phyloP scores from a whole-genome alignment of 2,797 vertebrate genomes.

The Amblyraja radiata region DNA sequence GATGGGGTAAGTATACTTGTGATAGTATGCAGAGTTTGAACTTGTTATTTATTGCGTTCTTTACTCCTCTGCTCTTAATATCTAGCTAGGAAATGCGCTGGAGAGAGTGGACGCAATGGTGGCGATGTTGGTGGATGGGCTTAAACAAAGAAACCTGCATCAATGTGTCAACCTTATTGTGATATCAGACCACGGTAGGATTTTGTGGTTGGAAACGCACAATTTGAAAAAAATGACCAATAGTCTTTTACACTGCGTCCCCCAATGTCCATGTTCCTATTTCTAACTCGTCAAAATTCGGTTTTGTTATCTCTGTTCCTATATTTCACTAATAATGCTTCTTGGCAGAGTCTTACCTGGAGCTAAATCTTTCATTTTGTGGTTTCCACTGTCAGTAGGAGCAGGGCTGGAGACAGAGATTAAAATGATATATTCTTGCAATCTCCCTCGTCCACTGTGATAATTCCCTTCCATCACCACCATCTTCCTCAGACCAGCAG shows the following conservation, averaged over 20 bases:
- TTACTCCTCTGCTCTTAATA: neutral
- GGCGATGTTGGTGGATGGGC: slow-evolving; percentile 79
- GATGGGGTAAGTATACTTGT: neutral
- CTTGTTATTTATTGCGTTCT: neutral
- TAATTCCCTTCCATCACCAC: no score
- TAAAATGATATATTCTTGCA: neutral
- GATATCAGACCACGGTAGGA: slow-evolving; percentile 88
- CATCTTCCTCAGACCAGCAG: neutral
- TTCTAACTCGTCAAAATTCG: neutral
- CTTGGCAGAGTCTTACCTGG: neutral
- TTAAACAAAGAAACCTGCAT: slow-evolving; percentile 70
- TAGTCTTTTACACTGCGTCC: neutral
- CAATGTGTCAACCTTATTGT: slow-evolving; percentile 80
- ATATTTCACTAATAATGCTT: neutral
- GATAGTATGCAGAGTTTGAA: neutral
- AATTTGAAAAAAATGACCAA: neutral
- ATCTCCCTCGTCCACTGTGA: neutral
- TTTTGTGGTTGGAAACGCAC: neutral
- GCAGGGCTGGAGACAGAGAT: neutral
- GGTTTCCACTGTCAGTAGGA: neutral
- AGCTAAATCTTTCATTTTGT: neutral
- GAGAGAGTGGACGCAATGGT: slow-evolving; percentile 70
- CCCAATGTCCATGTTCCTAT: neutral
- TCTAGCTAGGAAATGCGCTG: slow-evolving; percentile 74
- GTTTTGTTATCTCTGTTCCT: neutral